phyloP scores from a whole-genome alignment of 2,113 vertebrate genomes.

The Dinomys branickii region DNA sequence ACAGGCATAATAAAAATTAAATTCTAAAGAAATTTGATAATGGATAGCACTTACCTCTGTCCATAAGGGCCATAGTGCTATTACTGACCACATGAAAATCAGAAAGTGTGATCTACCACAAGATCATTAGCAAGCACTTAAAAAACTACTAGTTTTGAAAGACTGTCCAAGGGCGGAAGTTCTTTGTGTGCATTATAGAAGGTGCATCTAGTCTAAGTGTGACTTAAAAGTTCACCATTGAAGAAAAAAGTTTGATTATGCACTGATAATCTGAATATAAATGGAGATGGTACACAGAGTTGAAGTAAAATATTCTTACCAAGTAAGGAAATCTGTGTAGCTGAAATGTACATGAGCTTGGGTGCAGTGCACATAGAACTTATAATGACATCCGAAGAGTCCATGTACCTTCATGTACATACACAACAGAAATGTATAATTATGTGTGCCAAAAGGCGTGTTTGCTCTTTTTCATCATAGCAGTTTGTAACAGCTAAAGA shows the following conservation, averaged over 20 bases:
- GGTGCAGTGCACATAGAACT: background rate
- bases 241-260: background rate
- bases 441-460: background rate
- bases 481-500: background rate
- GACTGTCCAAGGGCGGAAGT: background rate
- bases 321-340: background rate
- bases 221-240: background rate
- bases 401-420: background rate
- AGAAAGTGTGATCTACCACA: background rate
- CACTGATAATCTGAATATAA: background rate
- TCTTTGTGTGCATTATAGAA: background rate
- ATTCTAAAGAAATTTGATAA: conserved; percentile 1
- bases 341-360: background rate
- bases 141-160: background rate
- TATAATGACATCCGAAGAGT: background rate
- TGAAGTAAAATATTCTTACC: background rate
- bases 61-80: too few relatives aligned
- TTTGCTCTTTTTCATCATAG: background rate
- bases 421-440: background rate
- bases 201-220: background rate
- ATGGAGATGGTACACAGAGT: background rate
- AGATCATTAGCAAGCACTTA: background rate
- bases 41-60: background rate
- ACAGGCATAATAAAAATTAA: conserved; percentile 37
- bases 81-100: background rate